Conservation (phyloP, 2,888 invertebrate genomes). For the Mythimna impura region DNA sequence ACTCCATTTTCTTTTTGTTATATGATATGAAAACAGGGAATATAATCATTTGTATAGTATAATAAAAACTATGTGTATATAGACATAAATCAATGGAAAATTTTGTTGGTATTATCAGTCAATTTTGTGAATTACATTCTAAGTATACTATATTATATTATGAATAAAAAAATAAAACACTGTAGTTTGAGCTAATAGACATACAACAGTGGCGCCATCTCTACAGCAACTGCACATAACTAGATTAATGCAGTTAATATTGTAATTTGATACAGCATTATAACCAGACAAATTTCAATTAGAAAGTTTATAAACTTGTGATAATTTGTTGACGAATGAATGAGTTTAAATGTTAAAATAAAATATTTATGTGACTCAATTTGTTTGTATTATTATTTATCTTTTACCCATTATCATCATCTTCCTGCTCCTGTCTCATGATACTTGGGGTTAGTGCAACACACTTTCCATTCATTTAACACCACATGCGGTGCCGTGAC, state of each 20-base stretch:
- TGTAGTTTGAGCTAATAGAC: constrained; percentile 22
- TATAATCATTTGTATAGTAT: constrained; percentile 44
- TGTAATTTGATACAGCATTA: constrained; percentile 20
- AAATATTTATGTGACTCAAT: constrained; percentile 62
- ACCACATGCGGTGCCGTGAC: no score
- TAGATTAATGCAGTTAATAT: constrained; percentile 17
- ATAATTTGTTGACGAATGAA: constrained; percentile 63
- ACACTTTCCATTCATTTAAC: no score
- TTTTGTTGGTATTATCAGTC: constrained; percentile 38
- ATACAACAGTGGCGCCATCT: constrained; percentile 16
- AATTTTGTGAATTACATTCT: constrained; percentile 55
- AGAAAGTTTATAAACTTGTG: constrained; percentile 58
- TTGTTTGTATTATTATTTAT: constrained; percentile 29
- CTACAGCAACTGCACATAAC: not conserved
- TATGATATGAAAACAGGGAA: constrained; percentile 51
- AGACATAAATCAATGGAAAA: constrained; percentile 11
- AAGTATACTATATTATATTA: constrained; percentile 50
- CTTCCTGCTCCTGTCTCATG: not conserved
- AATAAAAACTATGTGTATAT: constrained; percentile 30
- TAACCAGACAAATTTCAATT: constrained; percentile 40
- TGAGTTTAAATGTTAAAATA: constrained; percentile 60
- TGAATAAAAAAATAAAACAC: not conserved
- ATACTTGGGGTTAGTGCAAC: not conserved
- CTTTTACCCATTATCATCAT: not conserved
- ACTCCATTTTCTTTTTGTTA: constrained; percentile 26